Percentiles rank a stretch among this genome's conserved stretches.
Conservation (phyloP, 2,797 vertebrate genomes). For the Chelidonichthys spinosus region DNA sequence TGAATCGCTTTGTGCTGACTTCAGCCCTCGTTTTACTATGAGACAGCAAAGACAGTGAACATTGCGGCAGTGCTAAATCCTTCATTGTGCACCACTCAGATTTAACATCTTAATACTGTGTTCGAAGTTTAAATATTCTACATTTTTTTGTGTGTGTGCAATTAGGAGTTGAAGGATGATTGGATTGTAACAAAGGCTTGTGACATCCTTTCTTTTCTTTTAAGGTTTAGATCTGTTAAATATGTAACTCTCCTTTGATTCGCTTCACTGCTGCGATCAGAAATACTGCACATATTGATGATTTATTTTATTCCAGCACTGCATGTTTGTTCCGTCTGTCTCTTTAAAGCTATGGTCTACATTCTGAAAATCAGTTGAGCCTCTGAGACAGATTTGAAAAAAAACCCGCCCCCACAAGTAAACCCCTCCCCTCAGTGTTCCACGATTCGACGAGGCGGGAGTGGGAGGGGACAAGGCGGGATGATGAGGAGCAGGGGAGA, state of each 20-base stretch:
- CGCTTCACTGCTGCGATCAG: neutral
- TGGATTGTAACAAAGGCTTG: neutral
- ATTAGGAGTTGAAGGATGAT: too few species aligned
- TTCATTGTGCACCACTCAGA: neutral
- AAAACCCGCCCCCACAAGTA: too few species aligned
- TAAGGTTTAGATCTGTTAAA: neutral
- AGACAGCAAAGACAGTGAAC: neutral
- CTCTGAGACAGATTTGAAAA: too few species aligned
- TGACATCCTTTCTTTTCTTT: neutral
- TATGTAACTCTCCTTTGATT: neutral
- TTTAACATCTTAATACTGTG: neutral
- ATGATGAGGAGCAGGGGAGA: too few species aligned
- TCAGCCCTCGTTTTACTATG: neutral
- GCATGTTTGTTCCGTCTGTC: neutral
- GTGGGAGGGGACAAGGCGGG: too few species aligned
- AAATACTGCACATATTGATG: neutral
- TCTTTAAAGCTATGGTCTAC: too few species aligned
- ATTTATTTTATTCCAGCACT: neutral
- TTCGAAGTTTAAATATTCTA: neutral
- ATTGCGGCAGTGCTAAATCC: neutral
- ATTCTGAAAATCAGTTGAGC: too few species aligned
- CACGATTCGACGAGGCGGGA: too few species aligned
- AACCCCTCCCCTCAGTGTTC: too few species aligned
- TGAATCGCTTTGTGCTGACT: neutral
- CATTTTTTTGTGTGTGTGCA: neutral